Evolutionary conservation across 2,888 invertebrate species (phyloP).

Genomic region (Aelia acuminata): DNA sequence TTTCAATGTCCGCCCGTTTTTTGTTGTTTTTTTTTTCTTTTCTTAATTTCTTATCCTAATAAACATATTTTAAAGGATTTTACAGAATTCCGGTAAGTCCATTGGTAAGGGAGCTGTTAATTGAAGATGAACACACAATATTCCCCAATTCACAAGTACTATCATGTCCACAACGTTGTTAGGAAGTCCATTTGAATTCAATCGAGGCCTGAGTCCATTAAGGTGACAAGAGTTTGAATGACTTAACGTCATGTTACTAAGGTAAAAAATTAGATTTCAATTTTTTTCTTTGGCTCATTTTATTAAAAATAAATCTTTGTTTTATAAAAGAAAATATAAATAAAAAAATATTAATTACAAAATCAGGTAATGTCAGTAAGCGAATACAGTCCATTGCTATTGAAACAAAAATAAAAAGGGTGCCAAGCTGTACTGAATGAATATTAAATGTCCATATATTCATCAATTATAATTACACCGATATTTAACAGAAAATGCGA

Average conservation of each 20-base stretch:
- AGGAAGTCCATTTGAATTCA: not conserved
- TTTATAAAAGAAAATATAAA: not conserved
- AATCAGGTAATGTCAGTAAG: too few species aligned
- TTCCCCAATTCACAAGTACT: not conserved
- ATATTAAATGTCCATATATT: too few species aligned
- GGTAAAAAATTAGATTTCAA: not conserved
- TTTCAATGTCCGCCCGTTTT: not conserved
- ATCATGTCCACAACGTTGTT: not conserved
- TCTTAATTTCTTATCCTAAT: not conserved
- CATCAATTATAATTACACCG: too few species aligned
- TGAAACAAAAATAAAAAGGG: too few species aligned
- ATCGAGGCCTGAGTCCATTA: not conserved
- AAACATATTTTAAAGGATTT: conserved; percentile 11
- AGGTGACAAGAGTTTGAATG: not conserved
- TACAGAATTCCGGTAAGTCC: not conserved
- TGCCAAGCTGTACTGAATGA: too few species aligned
- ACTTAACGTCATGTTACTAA: not conserved
- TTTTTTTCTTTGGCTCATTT: not conserved
- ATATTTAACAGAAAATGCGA: too few species aligned
- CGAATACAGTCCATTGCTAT: too few species aligned
- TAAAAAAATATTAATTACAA: too few species aligned
- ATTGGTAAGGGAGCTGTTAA: not conserved
- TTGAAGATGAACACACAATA: not conserved
- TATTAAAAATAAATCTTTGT: not conserved
- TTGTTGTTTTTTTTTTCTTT: not conserved